Percentiles rank a stretch among this genome's conserved stretches.
phyloP scores from a whole-genome alignment of 2,888 invertebrate species.

The Leptothorax acervorum region DNA sequence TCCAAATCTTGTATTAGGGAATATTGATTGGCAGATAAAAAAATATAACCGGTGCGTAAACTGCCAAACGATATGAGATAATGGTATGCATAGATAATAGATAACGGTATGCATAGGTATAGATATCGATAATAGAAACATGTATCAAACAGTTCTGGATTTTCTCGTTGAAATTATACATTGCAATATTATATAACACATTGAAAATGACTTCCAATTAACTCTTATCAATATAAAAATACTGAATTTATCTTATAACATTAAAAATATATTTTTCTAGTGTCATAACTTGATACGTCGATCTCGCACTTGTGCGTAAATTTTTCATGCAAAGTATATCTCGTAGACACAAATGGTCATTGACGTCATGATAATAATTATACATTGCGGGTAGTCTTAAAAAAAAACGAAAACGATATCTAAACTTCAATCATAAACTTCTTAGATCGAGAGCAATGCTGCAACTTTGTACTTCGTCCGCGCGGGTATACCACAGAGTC shows the following conservation, averaged over 20 bases:
- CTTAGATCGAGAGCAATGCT: slow-evolving; percentile 33
- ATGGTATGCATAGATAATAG: neutral
- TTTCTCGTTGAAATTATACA: neutral
- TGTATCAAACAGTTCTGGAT: neutral
- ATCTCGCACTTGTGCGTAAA: neutral
- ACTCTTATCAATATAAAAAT: slow-evolving; percentile 23
- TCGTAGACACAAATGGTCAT: neutral
- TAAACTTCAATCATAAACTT: slow-evolving; percentile 29
- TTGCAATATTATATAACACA: slow-evolving; percentile 16
- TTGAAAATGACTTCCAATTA: slow-evolving; percentile 15
- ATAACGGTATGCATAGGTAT: neutral
- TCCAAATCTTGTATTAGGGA: neutral
- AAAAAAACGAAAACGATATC: slow-evolving; percentile 30
- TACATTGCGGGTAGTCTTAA: neutral
- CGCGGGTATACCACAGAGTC: slow-evolving; percentile 26
- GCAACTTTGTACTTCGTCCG: slow-evolving; percentile 46
- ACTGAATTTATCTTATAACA: neutral
- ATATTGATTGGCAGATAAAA: neutral
- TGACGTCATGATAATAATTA: slow-evolving; percentile 49
- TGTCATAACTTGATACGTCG: neutral
- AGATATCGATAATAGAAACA: neutral
- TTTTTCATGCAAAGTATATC: slow-evolving; percentile 15
- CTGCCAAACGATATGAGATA: neutral
- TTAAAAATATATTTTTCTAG: neutral
- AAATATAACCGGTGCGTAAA: neutral